phyloP scores from a whole-genome alignment of 2,888 invertebrate species.

The Drosophila buzzatii region DNA sequence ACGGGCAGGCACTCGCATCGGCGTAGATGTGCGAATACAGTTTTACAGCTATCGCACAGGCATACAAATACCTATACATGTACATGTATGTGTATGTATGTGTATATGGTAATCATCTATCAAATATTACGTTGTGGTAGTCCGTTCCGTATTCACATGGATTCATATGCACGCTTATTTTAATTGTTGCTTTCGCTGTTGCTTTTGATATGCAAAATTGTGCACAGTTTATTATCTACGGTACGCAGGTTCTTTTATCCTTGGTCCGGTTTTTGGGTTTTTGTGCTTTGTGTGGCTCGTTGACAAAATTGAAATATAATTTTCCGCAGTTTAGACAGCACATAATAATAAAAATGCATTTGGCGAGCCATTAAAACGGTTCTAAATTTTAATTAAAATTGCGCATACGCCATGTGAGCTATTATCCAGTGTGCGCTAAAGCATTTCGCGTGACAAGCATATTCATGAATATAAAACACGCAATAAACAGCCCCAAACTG shows the following conservation, averaged over 20 bases:
- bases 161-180: slow-evolving; percentile 55
- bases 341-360: slow-evolving; percentile 33
- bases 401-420: slow-evolving; percentile 42
- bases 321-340: slow-evolving; percentile 48
- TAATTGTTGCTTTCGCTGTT: slow-evolving; percentile 71
- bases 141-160: slow-evolving; percentile 29
- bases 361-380: slow-evolving; percentile 20
- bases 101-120: slow-evolving; percentile 60
- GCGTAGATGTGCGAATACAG: slow-evolving; percentile 19
- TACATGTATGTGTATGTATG: not conserved
- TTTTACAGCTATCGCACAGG: slow-evolving; percentile 6
- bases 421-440: slow-evolving; percentile 18
- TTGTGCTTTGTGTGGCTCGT: slow-evolving; percentile 40
- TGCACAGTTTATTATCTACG: slow-evolving; percentile 73
- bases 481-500: slow-evolving; percentile 2
- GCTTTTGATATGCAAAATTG: slow-evolving; percentile 75
- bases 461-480: slow-evolving; percentile 23
- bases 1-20: slow-evolving; percentile 10
- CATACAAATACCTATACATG: not conserved
- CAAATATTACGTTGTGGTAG: slow-evolving; percentile 51
- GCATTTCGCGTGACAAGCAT: slow-evolving; percentile 20
- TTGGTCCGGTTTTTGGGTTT: slow-evolving; percentile 42
- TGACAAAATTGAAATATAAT: slow-evolving; percentile 69
- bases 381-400: slow-evolving; percentile 60
- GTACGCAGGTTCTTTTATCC: slow-evolving; percentile 43